Percentiles rank a stretch among this genome's conserved stretches.
Conservation (phyloP, 2,797 vertebrate species). For the Craterocephalus amniculus region DNA sequence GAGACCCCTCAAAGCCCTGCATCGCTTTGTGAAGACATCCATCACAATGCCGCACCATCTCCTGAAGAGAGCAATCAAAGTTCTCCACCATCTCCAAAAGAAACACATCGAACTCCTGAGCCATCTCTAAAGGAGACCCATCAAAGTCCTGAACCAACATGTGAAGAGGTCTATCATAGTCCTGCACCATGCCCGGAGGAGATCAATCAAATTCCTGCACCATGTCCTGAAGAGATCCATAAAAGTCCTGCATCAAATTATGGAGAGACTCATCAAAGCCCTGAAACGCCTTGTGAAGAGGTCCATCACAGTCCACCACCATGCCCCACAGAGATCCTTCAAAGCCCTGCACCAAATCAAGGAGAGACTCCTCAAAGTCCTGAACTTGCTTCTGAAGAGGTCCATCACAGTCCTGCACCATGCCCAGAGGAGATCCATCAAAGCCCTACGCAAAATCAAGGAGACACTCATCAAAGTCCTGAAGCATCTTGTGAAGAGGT, state of each 20-base stretch:
- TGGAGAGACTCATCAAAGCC: background rate
- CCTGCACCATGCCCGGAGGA: background rate
- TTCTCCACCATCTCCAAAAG: background rate
- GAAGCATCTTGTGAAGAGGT: too few relatives aligned
- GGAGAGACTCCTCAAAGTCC: background rate
- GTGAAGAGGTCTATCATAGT: background rate
- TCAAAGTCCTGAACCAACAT: background rate
- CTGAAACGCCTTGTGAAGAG: background rate
- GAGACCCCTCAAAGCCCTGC: too few relatives aligned
- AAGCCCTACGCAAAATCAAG: too few relatives aligned
- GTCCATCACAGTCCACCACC: too few relatives aligned
- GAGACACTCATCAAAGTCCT: background rate
- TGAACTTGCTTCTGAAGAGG: too few relatives aligned
- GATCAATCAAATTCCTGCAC: background rate
- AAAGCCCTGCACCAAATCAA: background rate
- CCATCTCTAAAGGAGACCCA: background rate
- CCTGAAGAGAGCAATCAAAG: too few relatives aligned
- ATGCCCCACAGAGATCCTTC: background rate
- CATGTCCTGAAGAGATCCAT: background rate
- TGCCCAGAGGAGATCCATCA: too few relatives aligned
- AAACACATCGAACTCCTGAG: background rate
- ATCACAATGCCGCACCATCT: too few relatives aligned
- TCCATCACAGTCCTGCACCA: background rate
- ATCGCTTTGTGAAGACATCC: too few relatives aligned
- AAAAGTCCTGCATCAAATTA: background rate